Evolutionary conservation across 2,797 vertebrate species (phyloP).

Genomic region (Platalea minor): DNA sequence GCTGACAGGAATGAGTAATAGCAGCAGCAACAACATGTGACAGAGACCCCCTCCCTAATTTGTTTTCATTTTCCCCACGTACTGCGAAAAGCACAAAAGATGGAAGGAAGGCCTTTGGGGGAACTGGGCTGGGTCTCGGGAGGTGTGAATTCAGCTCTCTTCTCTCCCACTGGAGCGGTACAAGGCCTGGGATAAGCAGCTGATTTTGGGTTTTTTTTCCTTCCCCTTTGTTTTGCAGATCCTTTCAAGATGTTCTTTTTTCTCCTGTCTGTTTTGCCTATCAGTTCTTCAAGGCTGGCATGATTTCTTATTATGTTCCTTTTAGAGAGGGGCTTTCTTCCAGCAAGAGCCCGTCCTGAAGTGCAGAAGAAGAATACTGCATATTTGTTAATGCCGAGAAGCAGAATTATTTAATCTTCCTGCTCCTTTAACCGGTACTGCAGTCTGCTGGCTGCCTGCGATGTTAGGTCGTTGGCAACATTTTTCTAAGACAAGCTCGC

Average conservation of each 20-base stretch:
- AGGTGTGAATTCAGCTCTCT: neutral
- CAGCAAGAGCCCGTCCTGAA: neutral
- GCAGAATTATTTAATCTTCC: neutral
- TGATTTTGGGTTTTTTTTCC: neutral
- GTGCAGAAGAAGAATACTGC: neutral
- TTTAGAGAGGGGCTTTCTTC: neutral
- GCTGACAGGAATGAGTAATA: neutral
- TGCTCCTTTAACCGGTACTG: neutral
- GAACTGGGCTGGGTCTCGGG: neutral
- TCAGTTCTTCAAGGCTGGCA: neutral
- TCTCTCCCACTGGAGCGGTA: neutral
- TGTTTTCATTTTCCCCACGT: neutral
- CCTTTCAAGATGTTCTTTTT: neutral
- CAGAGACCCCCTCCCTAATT: neutral
- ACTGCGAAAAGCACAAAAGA: neutral
- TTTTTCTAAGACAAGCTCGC: constrained; percentile 16
- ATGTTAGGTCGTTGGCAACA: neutral
- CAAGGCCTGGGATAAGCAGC: neutral
- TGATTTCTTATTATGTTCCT: neutral
- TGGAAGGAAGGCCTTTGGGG: neutral
- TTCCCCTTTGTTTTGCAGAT: neutral
- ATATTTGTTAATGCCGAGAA: neutral
- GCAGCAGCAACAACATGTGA: neutral
- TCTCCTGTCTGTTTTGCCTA: neutral
- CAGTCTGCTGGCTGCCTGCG: neutral